These are phyloP conservation scores for Criorhina ranunculi DNA, from an alignment of 2,888 invertebrate genomes.

Conservation along the genomic window DNA sequence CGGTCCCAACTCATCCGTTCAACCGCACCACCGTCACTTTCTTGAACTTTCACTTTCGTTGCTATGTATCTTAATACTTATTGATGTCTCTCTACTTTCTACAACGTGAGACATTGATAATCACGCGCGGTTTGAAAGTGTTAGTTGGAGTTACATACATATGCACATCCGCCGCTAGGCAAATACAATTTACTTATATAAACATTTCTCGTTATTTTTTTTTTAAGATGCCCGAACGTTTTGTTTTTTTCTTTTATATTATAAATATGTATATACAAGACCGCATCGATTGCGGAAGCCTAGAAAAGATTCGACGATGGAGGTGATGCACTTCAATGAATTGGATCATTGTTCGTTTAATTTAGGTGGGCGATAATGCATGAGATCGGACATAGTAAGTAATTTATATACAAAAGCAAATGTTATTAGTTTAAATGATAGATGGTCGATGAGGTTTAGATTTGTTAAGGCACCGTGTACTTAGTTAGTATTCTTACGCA, in stretches of 20 bases:
- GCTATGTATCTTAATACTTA: slow-evolving; percentile 33
- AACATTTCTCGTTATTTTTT: not conserved
- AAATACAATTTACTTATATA: not conserved
- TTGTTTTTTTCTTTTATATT: not conserved
- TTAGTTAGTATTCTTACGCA: slow-evolving; percentile 79
- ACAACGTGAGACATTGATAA: slow-evolving; percentile 67
- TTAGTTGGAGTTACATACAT: slow-evolving; percentile 24
- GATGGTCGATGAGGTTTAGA: slow-evolving; percentile 21
- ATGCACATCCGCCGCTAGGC: slow-evolving; percentile 2
- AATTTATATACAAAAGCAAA: slow-evolving; percentile 52
- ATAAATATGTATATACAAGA: slow-evolving; percentile 34
- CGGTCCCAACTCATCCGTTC: slow-evolving; percentile 26
- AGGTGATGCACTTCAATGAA: slow-evolving; percentile 65
- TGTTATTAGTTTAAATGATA: slow-evolving; percentile 36
- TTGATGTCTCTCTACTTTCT: slow-evolving; percentile 68
- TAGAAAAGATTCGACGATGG: slow-evolving; percentile 26
- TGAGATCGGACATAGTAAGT: slow-evolving; percentile 29
- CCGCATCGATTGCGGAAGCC: slow-evolving; percentile 42
- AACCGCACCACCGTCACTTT: slow-evolving; percentile 52
- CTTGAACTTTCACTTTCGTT: slow-evolving; percentile 70
- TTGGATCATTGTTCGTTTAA: slow-evolving; percentile 59
- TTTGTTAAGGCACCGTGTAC: slow-evolving; percentile 17
- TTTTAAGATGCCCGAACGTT: slow-evolving; percentile 1
- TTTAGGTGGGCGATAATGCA: slow-evolving; percentile 61
- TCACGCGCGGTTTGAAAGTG: slow-evolving; percentile 40